phyloP scores from a whole-genome alignment of 2,888 invertebrate species.

The Pheosia gnoma region DNA sequence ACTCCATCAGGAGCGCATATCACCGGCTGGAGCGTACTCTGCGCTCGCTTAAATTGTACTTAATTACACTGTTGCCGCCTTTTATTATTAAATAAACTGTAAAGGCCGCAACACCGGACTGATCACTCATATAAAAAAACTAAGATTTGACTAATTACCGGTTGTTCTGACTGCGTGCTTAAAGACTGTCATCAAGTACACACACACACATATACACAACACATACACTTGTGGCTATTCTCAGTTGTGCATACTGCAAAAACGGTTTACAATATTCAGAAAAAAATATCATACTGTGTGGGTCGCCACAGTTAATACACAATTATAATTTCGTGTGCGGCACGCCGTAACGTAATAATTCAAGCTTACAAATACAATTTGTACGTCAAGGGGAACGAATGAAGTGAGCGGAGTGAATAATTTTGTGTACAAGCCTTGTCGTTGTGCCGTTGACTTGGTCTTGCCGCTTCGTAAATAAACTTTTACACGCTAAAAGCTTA shows the following conservation, averaged over 20 bases:
- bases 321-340: constrained; percentile 63
- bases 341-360: constrained; percentile 62
- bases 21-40: too few relatives aligned
- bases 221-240: too few relatives aligned
- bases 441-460: constrained; percentile 41
- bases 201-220: too few relatives aligned
- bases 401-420: constrained; percentile 69
- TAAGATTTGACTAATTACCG: too few relatives aligned
- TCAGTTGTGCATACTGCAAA: background rate
- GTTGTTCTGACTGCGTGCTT: too few relatives aligned
- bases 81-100: too few relatives aligned
- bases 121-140: too few relatives aligned
- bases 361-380: constrained; percentile 72
- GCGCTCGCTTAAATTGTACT: too few relatives aligned
- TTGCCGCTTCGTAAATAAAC: constrained; percentile 37
- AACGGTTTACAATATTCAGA: background rate
- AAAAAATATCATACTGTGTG: constrained; percentile 13
- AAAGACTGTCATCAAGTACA: too few relatives aligned
- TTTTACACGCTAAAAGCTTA: constrained; percentile 1
- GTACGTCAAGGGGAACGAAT: constrained; percentile 68
- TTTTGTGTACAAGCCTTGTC: constrained; percentile 50
- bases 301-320: constrained; percentile 36
- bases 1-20: too few relatives aligned
- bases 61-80: too few relatives aligned
- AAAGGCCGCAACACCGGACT: too few relatives aligned